phyloP scores from a whole-genome alignment of 2,113 vertebrate species.

The Pygathrix nemaeus region DNA sequence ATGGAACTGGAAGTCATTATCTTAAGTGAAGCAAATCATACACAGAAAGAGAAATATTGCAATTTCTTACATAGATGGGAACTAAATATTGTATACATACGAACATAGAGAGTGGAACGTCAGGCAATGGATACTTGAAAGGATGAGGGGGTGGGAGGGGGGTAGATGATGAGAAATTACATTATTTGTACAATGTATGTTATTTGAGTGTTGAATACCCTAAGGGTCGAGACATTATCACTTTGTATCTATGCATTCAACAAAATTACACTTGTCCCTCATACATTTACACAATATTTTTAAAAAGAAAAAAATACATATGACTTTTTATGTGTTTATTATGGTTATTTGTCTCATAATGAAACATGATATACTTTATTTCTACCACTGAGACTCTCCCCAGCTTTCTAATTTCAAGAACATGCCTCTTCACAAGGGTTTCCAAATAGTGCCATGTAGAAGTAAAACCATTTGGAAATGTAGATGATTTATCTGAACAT shows the following conservation, averaged over 20 bases:
- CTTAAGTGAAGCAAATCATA: background rate
- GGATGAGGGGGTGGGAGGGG: background rate
- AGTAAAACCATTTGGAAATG: background rate
- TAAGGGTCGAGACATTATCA: background rate
- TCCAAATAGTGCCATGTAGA: background rate
- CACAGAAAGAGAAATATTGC: background rate
- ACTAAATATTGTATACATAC: background rate
- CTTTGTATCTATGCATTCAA: background rate
- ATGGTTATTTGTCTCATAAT: background rate
- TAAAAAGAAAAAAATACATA: background rate
- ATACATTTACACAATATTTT: background rate
- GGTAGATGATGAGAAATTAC: background rate
- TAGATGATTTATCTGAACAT: background rate
- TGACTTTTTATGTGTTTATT: background rate
- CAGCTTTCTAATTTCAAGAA: background rate
- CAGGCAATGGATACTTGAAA: background rate
- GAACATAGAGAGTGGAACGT: background rate
- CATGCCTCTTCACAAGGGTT: background rate
- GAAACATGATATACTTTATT: background rate
- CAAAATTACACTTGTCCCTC: background rate
- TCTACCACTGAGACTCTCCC: background rate
- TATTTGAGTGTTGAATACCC: background rate
- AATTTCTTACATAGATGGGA: background rate
- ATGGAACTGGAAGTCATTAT: background rate
- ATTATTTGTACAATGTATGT: background rate